Base-by-base conservation (phyloP, 1,140 invertebrate genomes). In the Neoseiulus cucumeris region DNA sequence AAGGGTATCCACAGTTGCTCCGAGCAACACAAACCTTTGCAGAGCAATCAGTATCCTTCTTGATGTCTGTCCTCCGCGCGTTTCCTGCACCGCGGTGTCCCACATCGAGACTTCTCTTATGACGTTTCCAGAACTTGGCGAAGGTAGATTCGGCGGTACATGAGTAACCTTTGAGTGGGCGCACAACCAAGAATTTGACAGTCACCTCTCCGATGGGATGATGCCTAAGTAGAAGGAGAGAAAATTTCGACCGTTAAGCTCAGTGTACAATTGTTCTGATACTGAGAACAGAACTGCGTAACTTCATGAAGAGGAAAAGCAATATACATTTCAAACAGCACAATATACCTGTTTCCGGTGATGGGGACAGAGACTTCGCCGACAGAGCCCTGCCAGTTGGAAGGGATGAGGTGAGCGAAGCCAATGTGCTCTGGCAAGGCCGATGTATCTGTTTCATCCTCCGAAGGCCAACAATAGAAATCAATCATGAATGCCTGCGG, bases 61-160 rank as follows among this genome's bases (percentile, higher is more conserved):
- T 68, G 65, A 41, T 66, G 64, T 73, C 72, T 44, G 47, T 70
- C 42, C 72, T 67, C 30, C 70, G 64, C 7, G 82, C 83, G 67
- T 78, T 82, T 44, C 91, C 91, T 28, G 87, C 80, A 2, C 92
- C 92, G 66, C 91, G 80, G 74, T 96, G 92, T 0, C 91, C 92
- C 66, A 94, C 89, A 78, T 95, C 89, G 28, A 94, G 74, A 0
- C 88, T 86, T 28, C 81, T 86, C 51, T 83, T 80, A n/a, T 47
- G n/a, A 65, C 83, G 81, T 71, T 88, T 86, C 91, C 90, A 94
- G 73, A 91, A 83, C 67, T 83, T 84, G 7, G 84, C 80, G 73
- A 85, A 91, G 2, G 87, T 85, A 6, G 85, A 80, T 71, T 82
- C 82, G 81, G 93, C 84, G 69, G 86, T 83, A 80, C 87, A 87